These are phyloP conservation scores for Sardinella longiceps DNA, from an alignment of 2,797 vertebrate species.

Conservation along the genomic window DNA sequence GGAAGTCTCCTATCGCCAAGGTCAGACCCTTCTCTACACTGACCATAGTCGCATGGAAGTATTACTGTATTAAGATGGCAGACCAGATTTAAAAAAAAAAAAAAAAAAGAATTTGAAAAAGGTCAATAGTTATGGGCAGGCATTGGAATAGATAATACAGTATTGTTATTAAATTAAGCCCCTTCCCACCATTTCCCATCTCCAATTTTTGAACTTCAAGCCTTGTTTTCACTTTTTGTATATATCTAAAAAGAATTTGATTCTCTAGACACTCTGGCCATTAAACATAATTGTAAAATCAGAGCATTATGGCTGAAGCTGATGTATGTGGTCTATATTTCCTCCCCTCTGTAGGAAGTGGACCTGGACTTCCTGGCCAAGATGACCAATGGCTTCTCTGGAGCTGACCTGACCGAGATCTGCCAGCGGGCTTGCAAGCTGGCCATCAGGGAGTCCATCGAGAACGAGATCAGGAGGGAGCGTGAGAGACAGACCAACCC, in stretches of 20 bases:
- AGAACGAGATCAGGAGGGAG: conserved; percentile 95
- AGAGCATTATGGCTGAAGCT: background rate
- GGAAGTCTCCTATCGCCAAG: conserved; percentile 97
- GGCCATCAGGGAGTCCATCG: conserved; percentile 96
- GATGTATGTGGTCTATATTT: background rate
- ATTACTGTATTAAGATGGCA: background rate
- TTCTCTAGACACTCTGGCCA: background rate
- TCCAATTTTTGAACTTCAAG: background rate
- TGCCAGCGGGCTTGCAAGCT: conserved; percentile 97
- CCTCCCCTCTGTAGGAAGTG: conserved; percentile 80
- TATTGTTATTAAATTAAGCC: too few relatives aligned
- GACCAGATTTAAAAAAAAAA: too few relatives aligned
- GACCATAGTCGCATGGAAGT: background rate
- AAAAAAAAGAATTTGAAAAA: too few relatives aligned
- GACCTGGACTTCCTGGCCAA: conserved; percentile 96
- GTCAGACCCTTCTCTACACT: conserved; percentile 59
- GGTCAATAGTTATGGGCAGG: too few relatives aligned
- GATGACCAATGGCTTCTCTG: conserved; percentile 99
- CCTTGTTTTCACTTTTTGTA: background rate
- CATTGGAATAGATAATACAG: too few relatives aligned
- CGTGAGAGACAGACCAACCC: conserved; percentile 97
- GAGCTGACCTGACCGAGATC: conserved; percentile 96
- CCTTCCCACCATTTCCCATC: too few relatives aligned
- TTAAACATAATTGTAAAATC: background rate
- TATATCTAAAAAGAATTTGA: too few relatives aligned